Base-by-base conservation (phyloP, 1,140 invertebrate genomes). In the Solenopsis invicta region DNA sequence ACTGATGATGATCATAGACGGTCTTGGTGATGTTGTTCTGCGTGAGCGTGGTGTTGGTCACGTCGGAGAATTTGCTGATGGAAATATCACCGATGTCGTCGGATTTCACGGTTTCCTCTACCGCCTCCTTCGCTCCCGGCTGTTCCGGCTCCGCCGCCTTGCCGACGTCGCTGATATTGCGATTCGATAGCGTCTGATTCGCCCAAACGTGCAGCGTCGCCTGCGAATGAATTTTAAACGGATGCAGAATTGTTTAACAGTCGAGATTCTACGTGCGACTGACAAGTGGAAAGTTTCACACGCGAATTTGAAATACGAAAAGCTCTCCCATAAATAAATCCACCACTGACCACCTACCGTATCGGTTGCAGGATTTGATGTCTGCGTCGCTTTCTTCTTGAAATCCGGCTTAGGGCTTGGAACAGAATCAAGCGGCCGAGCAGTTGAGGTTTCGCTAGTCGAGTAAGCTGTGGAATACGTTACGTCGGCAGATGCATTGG, bases 1-100 rank as follows among this genome's bases (percentile, higher is more conserved):
- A 98, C 48, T 96, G 94, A 93, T 98, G 97, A 96, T 95, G 90
- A 56, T 98, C 98, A 96, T 97, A 91, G 64, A 94, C 92, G 2
- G 91, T 94, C 50, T 92, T 94, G 1, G 95, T 96, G 45, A 96
- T 96, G 64, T 96, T 96, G 81, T 96, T 94, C 24, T 95, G 91
- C 0, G 87, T 69, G 18, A 96, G 86, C 0, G 95, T 96, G 24
- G 94, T 95, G 78, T 96, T 95, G 1, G 89, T 93, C 12, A 96
- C 88, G 34, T 94, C 94, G 0, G 93, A 87, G 52, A 95, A 95
- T 56, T 94, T 95, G 59, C 75, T 93, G 37, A 95, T 94, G 0
- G 93, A 93, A 61, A 95, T 93, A n/a, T 95, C 95, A 2, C 92
- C 91, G 48, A 87, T 88, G 50, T 92, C 90, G 9, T 92, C 84